Evolutionary conservation across 2,113 vertebrate species (phyloP).

Genomic region (Stictonetta naevosa): DNA sequence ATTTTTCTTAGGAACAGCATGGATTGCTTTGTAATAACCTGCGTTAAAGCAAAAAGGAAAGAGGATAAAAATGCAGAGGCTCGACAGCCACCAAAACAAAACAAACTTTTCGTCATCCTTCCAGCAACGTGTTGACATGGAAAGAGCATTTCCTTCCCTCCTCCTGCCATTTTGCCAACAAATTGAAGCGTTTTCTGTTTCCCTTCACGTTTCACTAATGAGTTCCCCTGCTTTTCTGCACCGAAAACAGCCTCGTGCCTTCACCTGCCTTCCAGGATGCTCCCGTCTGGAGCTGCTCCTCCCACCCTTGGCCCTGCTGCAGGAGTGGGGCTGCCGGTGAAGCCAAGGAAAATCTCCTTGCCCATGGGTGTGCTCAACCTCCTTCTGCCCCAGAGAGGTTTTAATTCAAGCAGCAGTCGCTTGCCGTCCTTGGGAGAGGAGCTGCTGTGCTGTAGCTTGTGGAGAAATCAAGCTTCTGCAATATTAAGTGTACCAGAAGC

Average conservation of each 20-base stretch:
- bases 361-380: not conserved
- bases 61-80: not conserved
- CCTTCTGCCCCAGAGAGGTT: not conserved
- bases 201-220: not conserved
- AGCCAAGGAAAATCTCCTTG: not conserved
- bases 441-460: not conserved
- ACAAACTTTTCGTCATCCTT: conserved; percentile 14
- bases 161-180: conserved; percentile 40
- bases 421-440: not conserved
- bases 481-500: not conserved
- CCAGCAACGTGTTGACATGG: not conserved
- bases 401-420: not conserved
- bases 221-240: not conserved
- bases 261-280: not conserved
- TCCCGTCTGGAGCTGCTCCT: not conserved
- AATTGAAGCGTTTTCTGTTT: conserved; percentile 13
- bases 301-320: not conserved
- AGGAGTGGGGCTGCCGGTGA: not conserved
- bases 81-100: not conserved
- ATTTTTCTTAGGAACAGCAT: not conserved
- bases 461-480: not conserved
- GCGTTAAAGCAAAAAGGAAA: not conserved
- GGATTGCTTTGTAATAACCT: conserved; percentile 1
- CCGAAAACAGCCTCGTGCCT: not conserved
- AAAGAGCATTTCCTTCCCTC: conserved; percentile 41